Conservation (phyloP, 1,140 invertebrate species). For the Idris sp. region DNA sequence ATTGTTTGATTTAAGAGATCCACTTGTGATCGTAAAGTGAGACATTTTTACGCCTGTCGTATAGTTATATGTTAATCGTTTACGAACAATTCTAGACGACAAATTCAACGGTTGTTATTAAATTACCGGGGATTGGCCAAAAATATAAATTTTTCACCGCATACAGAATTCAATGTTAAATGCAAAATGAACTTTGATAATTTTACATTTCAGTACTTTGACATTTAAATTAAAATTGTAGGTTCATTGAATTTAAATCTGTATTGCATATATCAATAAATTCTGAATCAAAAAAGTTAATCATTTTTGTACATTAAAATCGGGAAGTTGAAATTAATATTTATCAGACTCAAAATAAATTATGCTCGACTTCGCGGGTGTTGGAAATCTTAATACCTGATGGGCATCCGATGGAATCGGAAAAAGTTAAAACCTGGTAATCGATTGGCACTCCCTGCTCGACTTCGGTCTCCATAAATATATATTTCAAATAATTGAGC, state of each 20-base stretch:
- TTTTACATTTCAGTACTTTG: too few species aligned
- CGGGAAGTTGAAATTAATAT: too few species aligned
- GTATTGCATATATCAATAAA: neutral
- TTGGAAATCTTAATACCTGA: constrained; percentile 36
- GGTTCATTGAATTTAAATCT: neutral
- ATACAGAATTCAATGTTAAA: neutral
- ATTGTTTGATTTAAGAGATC: constrained; percentile 19
- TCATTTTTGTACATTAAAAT: too few species aligned
- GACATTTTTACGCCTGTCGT: constrained; percentile 4
- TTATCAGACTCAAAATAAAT: constrained; percentile 6
- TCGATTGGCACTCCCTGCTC: constrained; percentile 58
- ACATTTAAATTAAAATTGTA: too few species aligned
- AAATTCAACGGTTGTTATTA: constrained; percentile 26
- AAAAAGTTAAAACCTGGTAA: constrained; percentile 48
- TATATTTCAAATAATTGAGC: constrained; percentile 42
- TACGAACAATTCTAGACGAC: constrained; percentile 23
- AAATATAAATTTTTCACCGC: constrained; percentile 12
- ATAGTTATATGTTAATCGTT: constrained; percentile 31
- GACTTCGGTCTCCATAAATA: constrained; percentile 48
- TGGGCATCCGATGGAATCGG: constrained; percentile 29
- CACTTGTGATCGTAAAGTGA: neutral
- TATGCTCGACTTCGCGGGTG: neutral
- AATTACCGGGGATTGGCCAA: constrained; percentile 28
- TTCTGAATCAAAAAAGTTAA: neutral
- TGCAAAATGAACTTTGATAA: too few species aligned